These are phyloP conservation scores for Picathartes gymnocephalus DNA, from an alignment of 2,113 vertebrate genomes.

Conservation along the genomic window DNA sequence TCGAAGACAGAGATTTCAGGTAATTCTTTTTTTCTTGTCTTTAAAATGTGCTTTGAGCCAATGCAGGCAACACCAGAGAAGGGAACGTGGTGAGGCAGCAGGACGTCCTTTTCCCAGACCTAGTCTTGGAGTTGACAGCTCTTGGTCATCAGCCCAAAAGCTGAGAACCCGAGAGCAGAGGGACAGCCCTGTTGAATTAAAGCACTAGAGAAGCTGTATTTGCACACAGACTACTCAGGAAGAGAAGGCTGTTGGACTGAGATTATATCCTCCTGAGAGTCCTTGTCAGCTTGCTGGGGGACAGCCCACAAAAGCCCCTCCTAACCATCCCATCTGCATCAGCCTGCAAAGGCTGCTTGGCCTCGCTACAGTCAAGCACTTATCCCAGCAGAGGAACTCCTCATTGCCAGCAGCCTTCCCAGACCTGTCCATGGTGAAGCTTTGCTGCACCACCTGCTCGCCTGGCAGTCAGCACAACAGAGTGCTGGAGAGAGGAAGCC, in stretches of 20 bases:
- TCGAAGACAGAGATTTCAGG: neutral
- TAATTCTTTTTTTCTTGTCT: neutral
- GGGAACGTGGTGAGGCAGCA: neutral
- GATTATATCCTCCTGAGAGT: neutral
- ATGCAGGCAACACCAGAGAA: neutral
- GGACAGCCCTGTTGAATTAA: neutral
- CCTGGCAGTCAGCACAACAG: neutral
- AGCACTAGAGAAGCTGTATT: neutral
- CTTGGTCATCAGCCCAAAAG: neutral
- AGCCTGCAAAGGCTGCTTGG: neutral
- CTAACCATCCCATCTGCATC: accelerated
- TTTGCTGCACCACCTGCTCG: neutral
- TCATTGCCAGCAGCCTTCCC: neutral
- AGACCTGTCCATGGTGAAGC: neutral
- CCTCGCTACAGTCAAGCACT: neutral
- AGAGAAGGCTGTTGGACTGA: neutral
- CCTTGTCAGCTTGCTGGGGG: neutral
- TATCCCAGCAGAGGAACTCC: neutral
- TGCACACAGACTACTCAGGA: neutral
- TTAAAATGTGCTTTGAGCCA: neutral
- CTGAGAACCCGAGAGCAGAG: neutral
- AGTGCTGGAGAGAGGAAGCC: neutral
- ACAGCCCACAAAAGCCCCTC: neutral
- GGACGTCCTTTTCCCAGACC: neutral
- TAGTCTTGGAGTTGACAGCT: neutral